Evolutionary conservation across 2,888 invertebrate genomes (phyloP).

Genomic region (Eulithis prunata): DNA sequence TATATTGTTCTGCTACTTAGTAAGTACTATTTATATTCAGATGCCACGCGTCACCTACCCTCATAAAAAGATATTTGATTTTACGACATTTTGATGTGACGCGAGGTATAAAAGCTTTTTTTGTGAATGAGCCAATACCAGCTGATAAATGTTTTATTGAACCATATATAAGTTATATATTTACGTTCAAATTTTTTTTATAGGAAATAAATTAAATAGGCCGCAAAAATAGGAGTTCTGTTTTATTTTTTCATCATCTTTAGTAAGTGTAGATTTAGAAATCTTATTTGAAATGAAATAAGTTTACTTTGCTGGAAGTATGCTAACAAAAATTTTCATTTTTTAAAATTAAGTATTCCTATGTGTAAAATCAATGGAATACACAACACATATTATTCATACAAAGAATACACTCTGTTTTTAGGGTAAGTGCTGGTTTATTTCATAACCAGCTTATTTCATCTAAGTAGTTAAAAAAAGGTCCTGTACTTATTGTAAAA

Average conservation of each 20-base stretch:
- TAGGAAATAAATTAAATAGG: conserved; percentile 22
- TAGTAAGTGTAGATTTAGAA: not conserved
- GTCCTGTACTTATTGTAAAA: too few species aligned
- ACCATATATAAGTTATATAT: conserved; percentile 31
- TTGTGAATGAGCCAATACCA: conserved; percentile 37
- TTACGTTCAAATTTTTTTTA: conserved; percentile 24
- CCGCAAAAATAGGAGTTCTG: not conserved
- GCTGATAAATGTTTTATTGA: conserved; percentile 38
- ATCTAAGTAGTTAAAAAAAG: too few species aligned
- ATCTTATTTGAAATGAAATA: too few species aligned
- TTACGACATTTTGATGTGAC: conserved; percentile 33
- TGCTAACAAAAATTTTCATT: too few species aligned
- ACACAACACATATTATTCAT: too few species aligned
- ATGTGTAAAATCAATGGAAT: too few species aligned
- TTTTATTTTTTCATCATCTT: conserved; percentile 1
- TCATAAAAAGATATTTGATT: conserved; percentile 30
- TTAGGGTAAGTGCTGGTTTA: too few species aligned
- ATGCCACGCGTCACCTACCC: conserved; percentile 35
- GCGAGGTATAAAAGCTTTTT: conserved; percentile 32
- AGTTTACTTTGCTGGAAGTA: too few species aligned
- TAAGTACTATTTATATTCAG: conserved; percentile 21
- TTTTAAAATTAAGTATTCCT: too few species aligned
- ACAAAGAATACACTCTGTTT: too few species aligned
- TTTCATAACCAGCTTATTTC: too few species aligned
- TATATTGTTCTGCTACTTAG: conserved; percentile 3